These are phyloP conservation scores for Parus major DNA, from an alignment of 2,113 vertebrate species.

Conservation along the genomic window DNA sequence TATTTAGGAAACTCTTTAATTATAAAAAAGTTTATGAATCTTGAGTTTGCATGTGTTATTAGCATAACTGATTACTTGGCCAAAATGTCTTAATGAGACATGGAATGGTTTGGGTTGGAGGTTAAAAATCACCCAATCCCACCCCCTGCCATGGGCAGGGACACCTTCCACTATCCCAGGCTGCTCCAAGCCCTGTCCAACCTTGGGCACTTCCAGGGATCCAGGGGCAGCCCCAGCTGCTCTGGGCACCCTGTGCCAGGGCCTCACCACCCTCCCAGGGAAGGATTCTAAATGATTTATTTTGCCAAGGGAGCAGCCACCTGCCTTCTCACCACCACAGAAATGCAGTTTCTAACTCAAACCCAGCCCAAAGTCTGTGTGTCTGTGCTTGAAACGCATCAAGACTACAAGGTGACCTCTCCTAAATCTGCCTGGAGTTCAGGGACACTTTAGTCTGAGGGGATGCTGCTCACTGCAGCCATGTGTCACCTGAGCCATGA, in stretches of 20 bases:
- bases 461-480: neutral
- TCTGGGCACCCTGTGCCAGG: neutral
- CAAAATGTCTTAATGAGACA: neutral
- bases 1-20: neutral
- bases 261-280: accelerated
- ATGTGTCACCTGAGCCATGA: accelerated
- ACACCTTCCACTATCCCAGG: neutral
- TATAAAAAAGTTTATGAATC: too few relatives aligned
- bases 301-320: neutral
- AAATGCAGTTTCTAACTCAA: accelerated
- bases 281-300: neutral
- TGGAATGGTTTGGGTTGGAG: neutral
- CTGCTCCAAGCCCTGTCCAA: accelerated
- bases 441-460: neutral
- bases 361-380: neutral
- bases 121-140: accelerated
- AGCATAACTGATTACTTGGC: neutral
- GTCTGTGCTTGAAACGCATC: neutral
- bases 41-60: neutral
- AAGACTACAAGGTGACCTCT: neutral
- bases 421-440: neutral
- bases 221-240: neutral
- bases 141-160: neutral
- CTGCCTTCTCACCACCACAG: neutral
- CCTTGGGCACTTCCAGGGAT: neutral